Base-by-base conservation (phyloP, 2,797 vertebrate species). In the Emydoidea blandingii region DNA sequence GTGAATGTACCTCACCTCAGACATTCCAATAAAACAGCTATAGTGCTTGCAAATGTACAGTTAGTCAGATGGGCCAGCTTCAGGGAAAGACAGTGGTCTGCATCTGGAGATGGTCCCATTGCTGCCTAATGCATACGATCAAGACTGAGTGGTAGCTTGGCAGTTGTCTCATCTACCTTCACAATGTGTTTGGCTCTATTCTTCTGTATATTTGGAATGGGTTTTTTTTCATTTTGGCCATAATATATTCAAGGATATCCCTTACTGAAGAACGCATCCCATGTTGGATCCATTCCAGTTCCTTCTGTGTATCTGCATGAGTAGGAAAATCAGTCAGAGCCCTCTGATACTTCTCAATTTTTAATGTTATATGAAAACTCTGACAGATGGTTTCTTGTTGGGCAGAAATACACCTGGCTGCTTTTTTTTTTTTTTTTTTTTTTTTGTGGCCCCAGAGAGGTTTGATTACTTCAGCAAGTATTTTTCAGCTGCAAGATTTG, bases 401-500 rank as follows among this genome's bases (percentile, higher is more conserved):
- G 65, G 37, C n/a, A 72, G 65, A 72, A 72, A 72, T 72, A 41
- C 3, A 9, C 65, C n/a, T 72, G 10, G n/a, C 65, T 72, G 19
- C 65, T 8, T 37, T 65, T 65, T 68, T n/a, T 65, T 68, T n/a
- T 37, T n/a, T 37, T 21, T 23, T 65, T n/a, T n/a, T n/a, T n/a
- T n/a, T n/a, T n/a, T n/a, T n/a, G 37, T 37, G 34, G 34, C 65
- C 65, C 65, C 12, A 72, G n/a, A 72, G 65, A 41, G 10, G 37
- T 72, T 41, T 72, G 65, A 72, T 72, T 72, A 89, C 93, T 90
- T 88, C 37, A 2, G 52, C 85, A 93, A 93, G 95, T 97, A 90
- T 86, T 95, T 96, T 94, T 95, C 79, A 83, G 56, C 81, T 93
- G 56, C 91, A 91, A 95, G 91, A 89, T 90, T 90, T 5, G 50